Evolutionary conservation across 35 echinoderm and acorn worm species (phyloP), one percentile per base, ranked within the genome.

Genomic region (Anneissia japonica): DNA sequence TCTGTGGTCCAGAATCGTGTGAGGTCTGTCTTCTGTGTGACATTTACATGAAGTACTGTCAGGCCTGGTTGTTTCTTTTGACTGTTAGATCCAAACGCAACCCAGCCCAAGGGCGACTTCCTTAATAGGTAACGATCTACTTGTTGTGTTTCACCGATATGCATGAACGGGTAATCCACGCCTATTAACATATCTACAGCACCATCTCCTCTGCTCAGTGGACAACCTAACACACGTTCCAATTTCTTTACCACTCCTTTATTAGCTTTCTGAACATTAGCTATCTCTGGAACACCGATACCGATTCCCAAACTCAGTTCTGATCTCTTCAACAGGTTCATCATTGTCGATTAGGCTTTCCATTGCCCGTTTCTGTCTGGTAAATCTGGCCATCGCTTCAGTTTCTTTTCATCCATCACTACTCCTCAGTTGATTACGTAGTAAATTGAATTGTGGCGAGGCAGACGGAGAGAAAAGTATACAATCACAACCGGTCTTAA

Each of bases 401-500:
- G 3, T 46, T 82, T 82, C 40, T 82, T 82, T 31, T 82, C 38
- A 4, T 82, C 80, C 80, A 82, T 82, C 80, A 12, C n/a, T n/a
- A n/a, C 30, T 40, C 80, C 80, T 31, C 80, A 38, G 40, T 4
- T 82, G 16, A 82, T 21, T 1, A 46, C 43, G n/a, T n/a, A 51
- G 81, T 83, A 83, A 83, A 83, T 83, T 83, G 81, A 83, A 83
- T 83, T 83, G 37, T 83, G 81, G 81, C 19, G 46, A 46, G 23
- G 81, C 46, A 4, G 41, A 83, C 9, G n/a, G 34, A 43, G 1
- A 40, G 19, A 26, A 64, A 64, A 64, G 51, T n/a, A n/a, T 23
- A 64, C 4, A 64, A 16, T 19, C 26, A 9, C 11, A 9, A 64
- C 1, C 51, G 1, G 51, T 9, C 26, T 64, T 64, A 64, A 64